Percentiles rank a stretch among this genome's conserved stretches.
Evolutionary conservation across 2,888 invertebrate species (phyloP).

Genomic region (Philereme vetulata): DNA sequence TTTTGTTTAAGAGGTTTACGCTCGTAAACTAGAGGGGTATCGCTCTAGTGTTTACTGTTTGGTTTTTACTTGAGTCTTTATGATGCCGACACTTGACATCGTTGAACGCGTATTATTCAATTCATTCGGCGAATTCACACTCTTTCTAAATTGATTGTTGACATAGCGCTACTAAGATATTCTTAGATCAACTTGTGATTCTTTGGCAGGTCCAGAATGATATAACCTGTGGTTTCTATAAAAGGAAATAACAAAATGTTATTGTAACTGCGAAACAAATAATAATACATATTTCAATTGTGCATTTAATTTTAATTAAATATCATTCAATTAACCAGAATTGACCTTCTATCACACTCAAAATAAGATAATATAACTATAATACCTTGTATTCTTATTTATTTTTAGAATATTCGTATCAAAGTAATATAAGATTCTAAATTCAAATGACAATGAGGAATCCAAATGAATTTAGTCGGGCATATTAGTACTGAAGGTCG

Average conservation of each 20-base stretch:
- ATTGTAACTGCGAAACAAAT: neutral
- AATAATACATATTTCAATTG: no score
- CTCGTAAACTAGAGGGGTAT: neutral
- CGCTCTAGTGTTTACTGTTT: conserved; percentile 21
- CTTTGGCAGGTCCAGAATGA: no score
- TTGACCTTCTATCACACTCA: no score
- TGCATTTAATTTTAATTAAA: no score
- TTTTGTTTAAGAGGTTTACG: conserved; percentile 28
- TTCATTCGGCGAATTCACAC: conserved; percentile 34
- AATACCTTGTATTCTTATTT: no score
- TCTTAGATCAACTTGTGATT: neutral
- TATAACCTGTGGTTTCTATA: neutral
- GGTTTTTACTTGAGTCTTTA: conserved; percentile 20
- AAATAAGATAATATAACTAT: neutral
- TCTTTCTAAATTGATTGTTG: conserved; percentile 32
- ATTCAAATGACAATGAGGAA: conserved; percentile 31
- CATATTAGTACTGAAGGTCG: conserved; percentile 49
- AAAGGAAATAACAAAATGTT: conserved; percentile 4
- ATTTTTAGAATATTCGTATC: no score
- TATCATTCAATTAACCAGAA: no score
- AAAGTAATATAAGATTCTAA: neutral
- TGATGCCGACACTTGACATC: conserved; percentile 36
- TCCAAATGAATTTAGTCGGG: conserved; percentile 40
- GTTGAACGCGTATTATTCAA: conserved; percentile 37
- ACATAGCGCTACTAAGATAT: conserved; percentile 12